These are phyloP conservation scores for Emmelina monodactyla DNA, from an alignment of 2,888 invertebrate species.

Conservation along the genomic window DNA sequence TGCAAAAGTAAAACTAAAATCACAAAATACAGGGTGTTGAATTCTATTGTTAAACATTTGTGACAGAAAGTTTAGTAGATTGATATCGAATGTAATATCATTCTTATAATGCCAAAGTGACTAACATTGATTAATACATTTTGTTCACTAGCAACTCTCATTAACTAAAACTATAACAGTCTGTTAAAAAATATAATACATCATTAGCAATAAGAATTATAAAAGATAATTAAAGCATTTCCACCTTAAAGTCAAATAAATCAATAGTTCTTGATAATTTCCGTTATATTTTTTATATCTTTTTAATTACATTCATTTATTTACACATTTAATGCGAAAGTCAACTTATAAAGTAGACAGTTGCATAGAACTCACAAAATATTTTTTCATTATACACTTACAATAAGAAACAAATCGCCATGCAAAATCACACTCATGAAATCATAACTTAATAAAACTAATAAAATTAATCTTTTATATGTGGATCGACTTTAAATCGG, in stretches of 20 bases:
- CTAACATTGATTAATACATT: slow-evolving; percentile 30
- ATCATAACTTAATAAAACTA: slow-evolving; percentile 43
- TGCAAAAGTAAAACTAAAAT: too few species aligned
- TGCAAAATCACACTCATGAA: slow-evolving; percentile 61
- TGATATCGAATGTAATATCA: too few species aligned
- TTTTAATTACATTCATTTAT: slow-evolving; percentile 47
- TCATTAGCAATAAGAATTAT: slow-evolving; percentile 54
- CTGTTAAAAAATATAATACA: slow-evolving; percentile 65
- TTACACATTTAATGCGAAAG: slow-evolving; percentile 51
- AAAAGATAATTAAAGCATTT: slow-evolving; percentile 66
- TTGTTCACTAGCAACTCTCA: slow-evolving; percentile 35
- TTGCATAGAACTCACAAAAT: slow-evolving; percentile 42
- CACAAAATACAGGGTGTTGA: too few species aligned
- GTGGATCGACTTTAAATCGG: slow-evolving; percentile 59
- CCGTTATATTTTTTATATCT: slow-evolving; percentile 34
- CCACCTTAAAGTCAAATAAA: slow-evolving; percentile 61
- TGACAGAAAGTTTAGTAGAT: too few species aligned
- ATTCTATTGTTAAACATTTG: too few species aligned
- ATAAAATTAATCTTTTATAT: slow-evolving; percentile 37
- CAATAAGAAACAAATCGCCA: slow-evolving; percentile 54
- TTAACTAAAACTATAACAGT: slow-evolving; percentile 65
- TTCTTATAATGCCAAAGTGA: too few species aligned
- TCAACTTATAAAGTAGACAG: slow-evolving; percentile 38
- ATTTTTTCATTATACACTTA: slow-evolving; percentile 29
- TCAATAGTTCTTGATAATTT: slow-evolving; percentile 49